Percentiles rank a stretch among this genome's conserved stretches.
phyloP scores from a whole-genome alignment of 2,888 invertebrate species.

The Enoplolaimus lenunculus region DNA sequence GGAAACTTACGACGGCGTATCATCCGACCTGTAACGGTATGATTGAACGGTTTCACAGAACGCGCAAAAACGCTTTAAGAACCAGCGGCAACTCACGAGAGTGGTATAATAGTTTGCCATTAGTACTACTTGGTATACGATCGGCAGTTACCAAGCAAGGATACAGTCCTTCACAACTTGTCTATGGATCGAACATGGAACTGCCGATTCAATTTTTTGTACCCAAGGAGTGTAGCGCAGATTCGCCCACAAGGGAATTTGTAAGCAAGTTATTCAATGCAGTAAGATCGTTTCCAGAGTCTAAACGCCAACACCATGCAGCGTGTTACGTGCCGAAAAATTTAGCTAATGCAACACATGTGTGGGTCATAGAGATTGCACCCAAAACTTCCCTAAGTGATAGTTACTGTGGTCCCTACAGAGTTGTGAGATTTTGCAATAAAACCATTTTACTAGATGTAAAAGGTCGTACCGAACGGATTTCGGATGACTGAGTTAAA shows the following conservation, averaged over 20 bases:
- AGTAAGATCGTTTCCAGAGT: background rate
- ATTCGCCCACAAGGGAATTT: background rate
- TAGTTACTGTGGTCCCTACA: background rate
- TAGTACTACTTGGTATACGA: background rate
- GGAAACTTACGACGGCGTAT: background rate
- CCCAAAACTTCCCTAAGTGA: background rate
- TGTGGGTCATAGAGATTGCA: background rate
- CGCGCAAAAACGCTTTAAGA: background rate
- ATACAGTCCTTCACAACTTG: background rate
- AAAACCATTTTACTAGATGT: background rate
- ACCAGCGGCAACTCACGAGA: background rate
- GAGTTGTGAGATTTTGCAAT: background rate
- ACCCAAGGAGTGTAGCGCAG: background rate
- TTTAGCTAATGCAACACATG: background rate
- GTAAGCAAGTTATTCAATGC: background rate
- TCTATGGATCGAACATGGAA: background rate
- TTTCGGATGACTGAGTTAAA: background rate
- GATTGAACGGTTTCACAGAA: background rate
- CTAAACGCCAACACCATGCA: background rate
- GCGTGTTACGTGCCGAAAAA: background rate
- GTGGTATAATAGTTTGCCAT: background rate
- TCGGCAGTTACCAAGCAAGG: background rate
- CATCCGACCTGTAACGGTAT: background rate
- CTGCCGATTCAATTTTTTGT: background rate
- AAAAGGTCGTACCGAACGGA: background rate